Evolutionary conservation across 2,113 vertebrate genomes (phyloP), one percentile per base, ranked within the genome.

Genomic region (Ceyx melanurus): DNA sequence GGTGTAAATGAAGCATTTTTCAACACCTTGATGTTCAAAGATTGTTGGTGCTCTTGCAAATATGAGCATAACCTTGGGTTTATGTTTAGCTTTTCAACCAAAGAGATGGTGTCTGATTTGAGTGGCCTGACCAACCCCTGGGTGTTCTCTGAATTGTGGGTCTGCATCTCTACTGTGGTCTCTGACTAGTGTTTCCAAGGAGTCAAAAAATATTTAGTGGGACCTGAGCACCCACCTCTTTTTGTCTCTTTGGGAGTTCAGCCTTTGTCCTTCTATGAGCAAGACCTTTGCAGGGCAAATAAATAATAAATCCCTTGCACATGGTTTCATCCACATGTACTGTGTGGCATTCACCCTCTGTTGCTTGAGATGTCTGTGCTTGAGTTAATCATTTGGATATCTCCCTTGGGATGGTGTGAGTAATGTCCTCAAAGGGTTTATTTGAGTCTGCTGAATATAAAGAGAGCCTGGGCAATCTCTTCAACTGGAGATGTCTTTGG

Each of bases 291-390:
- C 33, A 45, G 50, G 21, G 18, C 57, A 28, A 37, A 37, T 37
- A 37, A 37, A 37, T 10, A 3, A 0, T 31, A 22, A 31, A n/a
- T 79, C n/a, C 61, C 42, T 25, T 83, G 62, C 61, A 43, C 5
- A 0, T 62, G 62, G 29, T 33, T 58, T 74, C 19, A 28, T 35
- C 31, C 19, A 4, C 16, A 26, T 0, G 0, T 29, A 13, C 64
- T 53, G 18, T 14, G 0, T 40, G 40, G 61, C 1, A 0, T 35
- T 82, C 48, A 21, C 43, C 48, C 21, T 42, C 7, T 29, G 22
- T 68, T 6, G 2, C 16, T 11, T 37, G 43, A 53, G 67, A 21
- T 29, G 25, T 19, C 51, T 83, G 11, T 10, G 2, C 67, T 79
- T 50, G 56, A 86, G 13, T 11, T 42, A 6, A 46, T 50, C 6